phyloP scores from a whole-genome alignment of 2,797 vertebrate genomes.

The Anomalospiza imberbis region DNA sequence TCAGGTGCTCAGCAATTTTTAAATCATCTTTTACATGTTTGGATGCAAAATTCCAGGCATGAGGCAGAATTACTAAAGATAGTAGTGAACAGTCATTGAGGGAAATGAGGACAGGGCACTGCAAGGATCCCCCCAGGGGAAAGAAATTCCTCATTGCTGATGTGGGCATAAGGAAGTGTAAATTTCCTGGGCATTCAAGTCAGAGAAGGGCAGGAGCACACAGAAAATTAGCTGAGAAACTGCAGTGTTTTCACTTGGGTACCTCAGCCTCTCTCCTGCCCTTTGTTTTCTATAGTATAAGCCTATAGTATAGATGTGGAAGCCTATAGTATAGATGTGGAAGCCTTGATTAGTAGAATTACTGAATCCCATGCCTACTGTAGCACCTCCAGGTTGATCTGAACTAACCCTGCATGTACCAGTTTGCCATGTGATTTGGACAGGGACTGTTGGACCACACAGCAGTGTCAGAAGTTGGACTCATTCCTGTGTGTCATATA shows the following conservation, averaged over 20 bases:
- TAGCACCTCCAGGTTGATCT: background rate
- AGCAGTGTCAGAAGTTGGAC: accelerated
- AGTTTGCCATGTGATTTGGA: background rate
- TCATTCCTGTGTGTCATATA: accelerated
- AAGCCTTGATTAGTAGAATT: background rate
- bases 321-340: background rate
- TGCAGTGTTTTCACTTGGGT: background rate
- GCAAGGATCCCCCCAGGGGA: background rate
- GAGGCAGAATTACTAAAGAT: background rate
- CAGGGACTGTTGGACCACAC: background rate
- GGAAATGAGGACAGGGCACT: background rate
- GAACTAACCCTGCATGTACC: background rate
- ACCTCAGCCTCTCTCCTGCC: background rate
- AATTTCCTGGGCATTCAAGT: background rate
- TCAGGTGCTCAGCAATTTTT: background rate
- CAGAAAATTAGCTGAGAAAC: background rate
- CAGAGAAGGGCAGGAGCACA: background rate
- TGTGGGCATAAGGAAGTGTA: background rate
- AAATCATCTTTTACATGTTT: background rate
- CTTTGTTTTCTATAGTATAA: background rate
- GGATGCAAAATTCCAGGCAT: background rate
- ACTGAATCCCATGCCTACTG: accelerated
- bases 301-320: background rate
- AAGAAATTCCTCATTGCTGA: background rate
- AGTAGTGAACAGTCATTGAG: background rate